These are phyloP conservation scores for Parnassius mnemosyne DNA, from an alignment of 2,888 invertebrate species.

Conservation along the genomic window DNA sequence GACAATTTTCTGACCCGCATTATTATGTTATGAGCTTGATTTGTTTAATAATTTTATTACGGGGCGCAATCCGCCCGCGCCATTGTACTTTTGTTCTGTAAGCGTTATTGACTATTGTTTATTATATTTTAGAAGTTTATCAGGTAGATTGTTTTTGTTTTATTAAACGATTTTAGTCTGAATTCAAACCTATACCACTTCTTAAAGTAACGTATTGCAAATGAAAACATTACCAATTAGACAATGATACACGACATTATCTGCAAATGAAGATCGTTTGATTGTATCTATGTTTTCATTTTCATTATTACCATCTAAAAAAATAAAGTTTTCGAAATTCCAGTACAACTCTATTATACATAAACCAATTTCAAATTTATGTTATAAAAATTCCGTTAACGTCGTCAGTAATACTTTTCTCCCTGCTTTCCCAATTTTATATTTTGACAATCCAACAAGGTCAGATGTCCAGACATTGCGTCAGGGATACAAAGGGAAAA, in stretches of 20 bases:
- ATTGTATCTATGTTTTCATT: too few species aligned
- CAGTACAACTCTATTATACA: too few species aligned
- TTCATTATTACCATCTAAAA: too few species aligned
- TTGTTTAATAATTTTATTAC: slow-evolving; percentile 81
- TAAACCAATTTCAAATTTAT: too few species aligned
- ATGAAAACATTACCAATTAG: too few species aligned
- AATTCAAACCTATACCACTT: too few species aligned
- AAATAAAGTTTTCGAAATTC: too few species aligned
- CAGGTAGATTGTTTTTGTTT: slow-evolving; percentile 4
- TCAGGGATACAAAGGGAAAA: slow-evolving; percentile 51
- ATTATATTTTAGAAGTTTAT: slow-evolving; percentile 30
- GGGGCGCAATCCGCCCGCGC: slow-evolving; percentile 55
- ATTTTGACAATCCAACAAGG: slow-evolving; percentile 39
- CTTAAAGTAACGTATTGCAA: too few species aligned
- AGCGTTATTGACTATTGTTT: slow-evolving; percentile 39
- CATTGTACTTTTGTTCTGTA: slow-evolving; percentile 41
- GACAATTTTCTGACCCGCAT: slow-evolving; percentile 76
- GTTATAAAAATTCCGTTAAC: too few species aligned
- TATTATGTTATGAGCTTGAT: slow-evolving; percentile 79
- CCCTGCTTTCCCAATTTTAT: slow-evolving; percentile 38
- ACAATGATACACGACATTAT: too few species aligned
- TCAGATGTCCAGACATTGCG: slow-evolving; percentile 60
- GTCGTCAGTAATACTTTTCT: neutral
- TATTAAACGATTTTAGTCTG: neutral
- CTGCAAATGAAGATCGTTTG: too few species aligned